phyloP scores from a whole-genome alignment of 2,113 vertebrate species.

The Taurulus bubalis region DNA sequence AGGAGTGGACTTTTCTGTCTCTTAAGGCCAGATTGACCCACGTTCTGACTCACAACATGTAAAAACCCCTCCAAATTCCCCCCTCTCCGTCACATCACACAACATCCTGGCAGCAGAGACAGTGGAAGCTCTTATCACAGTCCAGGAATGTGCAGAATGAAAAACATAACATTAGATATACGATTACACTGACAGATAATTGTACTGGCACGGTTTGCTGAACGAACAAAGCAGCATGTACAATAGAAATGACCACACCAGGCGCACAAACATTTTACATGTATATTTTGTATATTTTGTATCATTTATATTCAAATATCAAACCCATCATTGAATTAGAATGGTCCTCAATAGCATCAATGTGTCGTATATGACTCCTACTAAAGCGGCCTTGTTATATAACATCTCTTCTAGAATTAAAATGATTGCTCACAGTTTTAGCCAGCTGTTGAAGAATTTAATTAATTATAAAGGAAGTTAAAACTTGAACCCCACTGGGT shows the following conservation, averaged over 20 bases:
- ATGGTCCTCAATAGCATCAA: neutral
- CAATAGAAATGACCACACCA: neutral
- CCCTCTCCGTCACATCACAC: neutral
- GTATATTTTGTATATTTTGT: neutral
- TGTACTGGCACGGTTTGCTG: neutral
- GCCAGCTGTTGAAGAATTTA: neutral
- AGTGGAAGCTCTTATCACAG: constrained; percentile 56
- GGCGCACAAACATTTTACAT: neutral
- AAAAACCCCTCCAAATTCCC: neutral
- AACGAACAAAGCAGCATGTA: constrained; percentile 25
- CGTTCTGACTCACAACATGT: constrained; percentile 20
- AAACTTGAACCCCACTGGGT: neutral
- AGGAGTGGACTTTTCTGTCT: neutral
- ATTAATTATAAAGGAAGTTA: neutral
- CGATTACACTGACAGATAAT: constrained; percentile 42
- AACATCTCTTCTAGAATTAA: neutral
- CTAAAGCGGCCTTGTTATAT: neutral
- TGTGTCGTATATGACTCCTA: neutral
- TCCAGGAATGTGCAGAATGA: constrained; percentile 67
- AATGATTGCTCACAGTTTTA: neutral
- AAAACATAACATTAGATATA: constrained; percentile 46
- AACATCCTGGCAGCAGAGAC: constrained; percentile 53
- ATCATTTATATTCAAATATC: neutral
- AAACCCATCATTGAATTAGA: neutral
- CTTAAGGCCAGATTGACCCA: neutral